phyloP scores from a whole-genome alignment of 2,113 vertebrate genomes.

The Lonchura striata region DNA sequence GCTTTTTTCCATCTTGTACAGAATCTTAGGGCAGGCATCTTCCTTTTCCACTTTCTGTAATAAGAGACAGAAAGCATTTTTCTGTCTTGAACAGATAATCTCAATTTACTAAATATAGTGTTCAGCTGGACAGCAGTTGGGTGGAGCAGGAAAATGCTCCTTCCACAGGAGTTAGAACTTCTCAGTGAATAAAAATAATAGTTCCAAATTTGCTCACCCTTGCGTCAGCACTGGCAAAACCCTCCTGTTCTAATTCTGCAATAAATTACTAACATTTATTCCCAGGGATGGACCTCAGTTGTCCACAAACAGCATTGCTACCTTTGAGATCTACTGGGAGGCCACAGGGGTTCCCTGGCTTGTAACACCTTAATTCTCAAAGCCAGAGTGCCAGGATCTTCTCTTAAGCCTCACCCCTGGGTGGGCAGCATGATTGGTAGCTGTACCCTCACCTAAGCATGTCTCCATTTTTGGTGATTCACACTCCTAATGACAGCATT shows the following conservation, averaged over 20 bases:
- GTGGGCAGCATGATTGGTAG: fast-evolving
- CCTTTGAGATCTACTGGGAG: background rate
- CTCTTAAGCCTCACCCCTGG: background rate
- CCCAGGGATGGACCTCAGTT: background rate
- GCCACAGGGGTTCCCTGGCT: background rate
- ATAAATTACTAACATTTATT: background rate
- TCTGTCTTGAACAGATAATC: conserved; percentile 43
- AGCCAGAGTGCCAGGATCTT: background rate
- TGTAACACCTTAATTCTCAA: fast-evolving
- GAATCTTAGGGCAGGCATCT: background rate
- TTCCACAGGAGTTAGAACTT: conserved; percentile 20
- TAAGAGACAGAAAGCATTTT: conserved; percentile 33
- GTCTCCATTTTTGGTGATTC: background rate
- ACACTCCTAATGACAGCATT: background rate
- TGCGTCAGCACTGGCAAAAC: background rate
- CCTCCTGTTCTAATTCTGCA: background rate
- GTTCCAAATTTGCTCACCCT: background rate
- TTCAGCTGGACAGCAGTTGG: conserved; percentile 41
- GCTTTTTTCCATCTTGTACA: background rate
- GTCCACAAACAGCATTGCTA: background rate
- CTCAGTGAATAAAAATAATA: conserved; percentile 9
- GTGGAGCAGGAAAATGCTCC: conserved; percentile 60
- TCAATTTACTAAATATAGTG: conserved; percentile 37
- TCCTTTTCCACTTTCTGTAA: conserved; percentile 1
- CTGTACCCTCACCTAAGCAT: background rate